Evolutionary conservation across 2,113 vertebrate genomes (phyloP).

Genomic region (Cephalopholis sonnerati): DNA sequence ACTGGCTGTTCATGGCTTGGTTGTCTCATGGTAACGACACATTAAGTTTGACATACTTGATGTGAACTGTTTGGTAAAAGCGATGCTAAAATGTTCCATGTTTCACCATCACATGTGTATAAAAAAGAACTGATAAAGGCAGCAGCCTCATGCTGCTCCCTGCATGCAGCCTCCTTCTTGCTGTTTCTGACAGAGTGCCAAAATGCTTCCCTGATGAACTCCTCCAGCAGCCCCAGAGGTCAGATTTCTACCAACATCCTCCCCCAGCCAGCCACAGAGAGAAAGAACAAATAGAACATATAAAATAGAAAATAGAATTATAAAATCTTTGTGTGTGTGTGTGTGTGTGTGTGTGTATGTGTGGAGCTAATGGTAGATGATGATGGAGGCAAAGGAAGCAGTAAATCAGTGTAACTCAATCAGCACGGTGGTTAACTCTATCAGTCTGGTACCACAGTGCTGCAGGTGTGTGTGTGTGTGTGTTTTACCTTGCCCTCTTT

Average conservation of each 20-base stretch:
- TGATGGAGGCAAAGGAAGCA: slow-evolving; percentile 50
- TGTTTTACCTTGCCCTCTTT: neutral
- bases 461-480: neutral
- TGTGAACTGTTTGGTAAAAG: neutral
- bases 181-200: slow-evolving; percentile 10
- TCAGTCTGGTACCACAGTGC: slow-evolving; percentile 34
- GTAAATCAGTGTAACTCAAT: slow-evolving; percentile 64
- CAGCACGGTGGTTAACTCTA: slow-evolving; percentile 54
- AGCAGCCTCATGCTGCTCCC: no score
- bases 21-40: no score
- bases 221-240: slow-evolving; percentile 18
- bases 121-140: neutral
- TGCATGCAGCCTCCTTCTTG: neutral
- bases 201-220: slow-evolving; percentile 30
- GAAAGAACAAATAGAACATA: neutral
- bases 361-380: slow-evolving; percentile 35
- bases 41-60: no score
- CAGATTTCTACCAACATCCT: slow-evolving; percentile 16
- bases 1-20: no score
- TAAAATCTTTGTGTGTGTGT: slow-evolving; percentile 17
- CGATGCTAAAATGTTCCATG: neutral
- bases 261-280: neutral
- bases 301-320: slow-evolving; percentile 44
- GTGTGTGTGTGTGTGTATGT: slow-evolving; percentile 28
- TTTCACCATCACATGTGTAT: neutral